Conservation (phyloP, 2,797 vertebrate genomes). For the Melopsittacus undulatus region DNA sequence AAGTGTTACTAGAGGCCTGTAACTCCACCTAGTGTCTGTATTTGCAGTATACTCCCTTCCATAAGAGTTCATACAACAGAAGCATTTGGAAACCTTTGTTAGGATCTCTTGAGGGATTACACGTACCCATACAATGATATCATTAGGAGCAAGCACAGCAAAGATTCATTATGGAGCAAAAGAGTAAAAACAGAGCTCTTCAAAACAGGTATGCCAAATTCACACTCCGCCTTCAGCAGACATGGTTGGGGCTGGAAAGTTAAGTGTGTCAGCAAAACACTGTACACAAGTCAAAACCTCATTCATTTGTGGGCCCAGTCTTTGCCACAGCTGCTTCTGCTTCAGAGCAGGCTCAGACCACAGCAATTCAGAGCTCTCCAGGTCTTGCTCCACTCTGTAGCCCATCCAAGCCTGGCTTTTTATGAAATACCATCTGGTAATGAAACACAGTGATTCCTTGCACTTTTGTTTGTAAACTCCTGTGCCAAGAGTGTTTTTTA, state of each 20-base stretch:
- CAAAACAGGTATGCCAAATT: neutral
- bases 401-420: neutral
- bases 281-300: neutral
- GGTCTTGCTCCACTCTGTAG: fast-evolving
- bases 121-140: neutral
- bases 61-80: neutral
- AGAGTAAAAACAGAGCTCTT: neutral
- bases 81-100: neutral
- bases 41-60: neutral
- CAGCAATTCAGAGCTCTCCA: neutral
- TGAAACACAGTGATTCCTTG: neutral
- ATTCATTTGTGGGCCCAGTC: neutral
- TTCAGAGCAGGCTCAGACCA: neutral
- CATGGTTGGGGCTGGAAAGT: neutral
- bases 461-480: neutral
- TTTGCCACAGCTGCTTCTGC: neutral
- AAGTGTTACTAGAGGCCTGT: neutral
- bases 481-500: neutral
- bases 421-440: neutral
- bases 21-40: constrained; percentile 60
- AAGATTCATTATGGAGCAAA: neutral
- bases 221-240: neutral
- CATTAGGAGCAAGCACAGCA: neutral
- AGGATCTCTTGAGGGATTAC: neutral
- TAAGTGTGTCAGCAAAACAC: neutral